A percentile compares a stretch with the other conserved stretches of the same genome.
Conservation (phyloP, 2,797 vertebrate genomes). For the Cetoscarus ocellatus region DNA sequence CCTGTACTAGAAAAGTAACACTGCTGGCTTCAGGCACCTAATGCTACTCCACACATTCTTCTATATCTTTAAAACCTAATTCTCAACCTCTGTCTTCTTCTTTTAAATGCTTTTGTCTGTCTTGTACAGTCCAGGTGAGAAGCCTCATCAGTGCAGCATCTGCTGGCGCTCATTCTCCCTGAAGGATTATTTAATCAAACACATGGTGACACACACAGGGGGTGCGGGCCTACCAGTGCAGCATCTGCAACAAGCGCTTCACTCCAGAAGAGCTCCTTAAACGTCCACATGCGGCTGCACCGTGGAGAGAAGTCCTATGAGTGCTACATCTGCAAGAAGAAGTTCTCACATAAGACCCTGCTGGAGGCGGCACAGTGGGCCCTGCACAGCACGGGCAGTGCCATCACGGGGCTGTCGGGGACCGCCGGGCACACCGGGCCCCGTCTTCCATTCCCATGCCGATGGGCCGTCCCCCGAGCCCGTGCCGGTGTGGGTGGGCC, state of each 20-base stretch:
- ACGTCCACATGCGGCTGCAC: slow-evolving; percentile 99
- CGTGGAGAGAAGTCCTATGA: slow-evolving; percentile 99
- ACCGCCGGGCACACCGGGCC: slow-evolving; percentile 64
- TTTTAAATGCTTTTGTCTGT: slow-evolving; percentile 56
- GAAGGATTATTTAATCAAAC: slow-evolving; percentile 99
- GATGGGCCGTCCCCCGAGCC: slow-evolving; percentile 76
- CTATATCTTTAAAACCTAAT: slow-evolving; percentile 32
- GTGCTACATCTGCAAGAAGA: slow-evolving; percentile 99
- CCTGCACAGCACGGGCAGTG: slow-evolving; percentile 93
- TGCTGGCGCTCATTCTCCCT: slow-evolving; percentile 99
- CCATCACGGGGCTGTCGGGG: slow-evolving; percentile 81
- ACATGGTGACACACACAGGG: slow-evolving; percentile 99
- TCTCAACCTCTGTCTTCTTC: slow-evolving; percentile 29
- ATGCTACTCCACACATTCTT: slow-evolving; percentile 37
- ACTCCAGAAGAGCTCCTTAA: slow-evolving; percentile 99
- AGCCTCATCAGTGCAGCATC: slow-evolving; percentile 99
- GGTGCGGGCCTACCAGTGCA: slow-evolving; percentile 99
- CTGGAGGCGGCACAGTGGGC: slow-evolving; percentile 99
- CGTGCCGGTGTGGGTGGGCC: slow-evolving; percentile 81
- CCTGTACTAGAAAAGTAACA: slow-evolving; percentile 45
- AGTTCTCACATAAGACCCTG: slow-evolving; percentile 99
- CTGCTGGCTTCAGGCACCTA: slow-evolving; percentile 42
- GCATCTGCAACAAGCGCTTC: slow-evolving; percentile 99
- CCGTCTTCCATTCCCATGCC: slow-evolving; percentile 82
- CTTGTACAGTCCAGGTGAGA: slow-evolving; percentile 92